Base-by-base conservation (phyloP, 2,113 vertebrate genomes). In the Thamnophis sirtalis region DNA sequence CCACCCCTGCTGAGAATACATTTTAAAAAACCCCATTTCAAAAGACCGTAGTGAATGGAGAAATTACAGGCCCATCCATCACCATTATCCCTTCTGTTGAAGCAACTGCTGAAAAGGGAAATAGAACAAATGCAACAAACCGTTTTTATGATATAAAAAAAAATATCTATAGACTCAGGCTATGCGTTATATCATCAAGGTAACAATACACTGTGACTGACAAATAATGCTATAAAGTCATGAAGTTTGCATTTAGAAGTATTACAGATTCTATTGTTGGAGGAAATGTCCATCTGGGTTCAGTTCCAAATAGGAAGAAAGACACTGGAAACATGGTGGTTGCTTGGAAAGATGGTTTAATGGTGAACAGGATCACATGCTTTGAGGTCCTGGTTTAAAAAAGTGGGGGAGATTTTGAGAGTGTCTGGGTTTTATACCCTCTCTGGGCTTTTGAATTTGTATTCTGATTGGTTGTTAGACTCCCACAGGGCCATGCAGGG, bases 1-100 rank as follows among this genome's bases (percentile, higher is more conserved):
- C 73, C 91, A 92, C 91, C 90, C 94, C 95, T 94, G 95, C 94
- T 92, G 94, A 92, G 96, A 50, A 89, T 90, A 93, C 89, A 43
- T 24, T 5, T 17, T 53, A 89, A 86, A 93, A 21, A 38, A 68
- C 1, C n/a, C 92, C 92, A 92, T 91, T 94, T 93, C 91, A 93
- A 93, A 93, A 90, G 94, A 93, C 38, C 7, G 68, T 28, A 92
- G 1, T 92, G 88, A 93, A 94, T 80, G 86, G 88, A 73, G 84
- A 94, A 95, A 94, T 94, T 28, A 53, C 92, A 93, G 88, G 53
- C 19, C 90, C 93, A 95, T 93, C 80, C 63, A 92, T 93, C 94
- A 93, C 86, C 86, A 85, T 93, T 93, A 91, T 88, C 60, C 17
- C 86, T 33, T 48, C 89, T 91, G 63, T 88, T 89, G 86, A 92